phyloP scores from a whole-genome alignment of 2,888 invertebrate genomes.

The Epistrophe grossulariae region DNA sequence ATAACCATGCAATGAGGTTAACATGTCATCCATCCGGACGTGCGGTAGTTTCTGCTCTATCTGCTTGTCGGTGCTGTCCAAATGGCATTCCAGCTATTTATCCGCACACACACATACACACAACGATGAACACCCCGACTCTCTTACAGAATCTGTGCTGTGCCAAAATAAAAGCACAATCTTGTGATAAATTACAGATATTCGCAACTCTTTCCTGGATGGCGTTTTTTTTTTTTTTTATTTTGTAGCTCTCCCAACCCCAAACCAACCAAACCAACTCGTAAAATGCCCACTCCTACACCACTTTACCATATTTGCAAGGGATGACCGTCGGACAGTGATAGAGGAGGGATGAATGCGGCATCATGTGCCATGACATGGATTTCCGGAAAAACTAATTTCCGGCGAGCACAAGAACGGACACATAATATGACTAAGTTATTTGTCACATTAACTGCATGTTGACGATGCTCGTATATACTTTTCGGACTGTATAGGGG shows the following conservation, averaged over 20 bases:
- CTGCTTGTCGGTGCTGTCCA: constrained; percentile 49
- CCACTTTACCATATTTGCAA: constrained; percentile 25
- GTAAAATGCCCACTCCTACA: constrained; percentile 4
- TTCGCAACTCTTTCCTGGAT: constrained; percentile 68
- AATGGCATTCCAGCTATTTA: constrained; percentile 62
- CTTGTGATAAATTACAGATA: constrained; percentile 75
- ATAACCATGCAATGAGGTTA: constrained; percentile 74
- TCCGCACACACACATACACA: constrained; percentile 49
- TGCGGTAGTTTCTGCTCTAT: constrained; percentile 45
- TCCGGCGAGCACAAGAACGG: constrained; percentile 69
- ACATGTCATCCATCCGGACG: constrained; percentile 68
- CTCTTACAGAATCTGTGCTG: constrained; percentile 55
- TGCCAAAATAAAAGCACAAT: constrained; percentile 71
- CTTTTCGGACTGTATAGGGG: constrained; percentile 3
- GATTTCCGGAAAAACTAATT: constrained; percentile 75
- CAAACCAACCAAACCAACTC: not conserved
- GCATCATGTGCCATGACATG: constrained; percentile 72
- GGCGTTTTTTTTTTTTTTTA: constrained; percentile 20
- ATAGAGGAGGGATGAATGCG: constrained; percentile 39
- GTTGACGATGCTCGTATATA: constrained; percentile 56
- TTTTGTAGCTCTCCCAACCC: not conserved
- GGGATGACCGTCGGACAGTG: constrained; percentile 25
- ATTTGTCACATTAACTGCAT: constrained; percentile 75
- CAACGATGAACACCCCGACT: constrained; percentile 3
- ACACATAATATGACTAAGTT: constrained; percentile 75